Evolutionary conservation across 2,113 vertebrate genomes (phyloP).

Genomic region (Litocranius walleri): DNA sequence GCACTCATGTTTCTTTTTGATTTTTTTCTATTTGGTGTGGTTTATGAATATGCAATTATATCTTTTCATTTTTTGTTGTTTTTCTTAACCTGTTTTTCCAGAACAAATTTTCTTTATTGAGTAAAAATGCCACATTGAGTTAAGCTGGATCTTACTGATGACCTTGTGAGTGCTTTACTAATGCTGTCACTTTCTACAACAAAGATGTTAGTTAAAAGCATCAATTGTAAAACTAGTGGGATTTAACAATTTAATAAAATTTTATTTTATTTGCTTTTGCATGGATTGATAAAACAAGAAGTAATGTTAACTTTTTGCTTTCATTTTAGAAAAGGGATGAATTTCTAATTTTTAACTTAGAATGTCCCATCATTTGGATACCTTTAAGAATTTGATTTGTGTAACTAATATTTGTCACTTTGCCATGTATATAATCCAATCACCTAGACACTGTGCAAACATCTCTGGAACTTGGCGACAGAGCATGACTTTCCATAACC

Average conservation of each 20-base stretch:
- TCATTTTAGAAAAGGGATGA: neutral
- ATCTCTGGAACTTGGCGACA: neutral
- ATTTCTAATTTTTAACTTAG: neutral
- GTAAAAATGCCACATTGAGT: neutral
- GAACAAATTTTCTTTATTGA: neutral
- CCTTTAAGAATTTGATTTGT: neutral
- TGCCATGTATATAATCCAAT: neutral
- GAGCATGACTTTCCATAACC: neutral
- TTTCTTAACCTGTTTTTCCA: neutral
- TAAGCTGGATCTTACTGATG: neutral
- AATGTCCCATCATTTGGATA: neutral
- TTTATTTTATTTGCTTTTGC: neutral
- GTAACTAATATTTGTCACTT: neutral
- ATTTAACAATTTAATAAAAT: neutral
- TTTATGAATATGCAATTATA: neutral
- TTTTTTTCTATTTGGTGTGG: neutral
- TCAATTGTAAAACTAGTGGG: neutral
- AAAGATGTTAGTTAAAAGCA: neutral
- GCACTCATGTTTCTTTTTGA: neutral
- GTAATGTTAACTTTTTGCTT: neutral
- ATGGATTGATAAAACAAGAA: neutral
- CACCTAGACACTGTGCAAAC: neutral
- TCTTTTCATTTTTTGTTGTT: neutral
- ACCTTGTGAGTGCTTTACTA: neutral
- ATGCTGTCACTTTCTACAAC: neutral